Conservation (phyloP, 1,140 invertebrate species). For the Drosophila suzukii region DNA sequence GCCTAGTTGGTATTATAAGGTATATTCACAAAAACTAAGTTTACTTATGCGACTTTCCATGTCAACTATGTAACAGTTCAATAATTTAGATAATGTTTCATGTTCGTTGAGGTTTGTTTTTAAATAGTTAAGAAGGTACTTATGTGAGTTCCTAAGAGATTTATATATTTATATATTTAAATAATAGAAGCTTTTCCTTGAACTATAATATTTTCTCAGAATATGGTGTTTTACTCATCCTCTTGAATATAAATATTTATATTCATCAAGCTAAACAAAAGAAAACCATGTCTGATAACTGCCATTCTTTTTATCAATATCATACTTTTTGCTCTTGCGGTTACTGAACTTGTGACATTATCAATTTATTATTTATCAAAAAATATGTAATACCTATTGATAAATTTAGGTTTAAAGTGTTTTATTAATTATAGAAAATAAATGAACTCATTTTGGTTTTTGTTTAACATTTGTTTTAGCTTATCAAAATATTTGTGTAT, state of each 20-base stretch:
- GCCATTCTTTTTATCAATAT: not conserved
- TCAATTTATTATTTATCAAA: not conserved
- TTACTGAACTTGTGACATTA: constrained; percentile 1
- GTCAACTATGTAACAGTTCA: no score
- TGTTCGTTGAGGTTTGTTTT: no score
- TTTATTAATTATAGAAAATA: no score
- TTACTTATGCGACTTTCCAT: not conserved
- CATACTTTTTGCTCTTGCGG: not conserved
- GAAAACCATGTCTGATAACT: not conserved
- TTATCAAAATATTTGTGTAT: constrained; percentile 11
- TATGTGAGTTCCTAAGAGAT: no score
- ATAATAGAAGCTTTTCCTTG: not conserved
- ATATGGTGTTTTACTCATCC: not conserved
- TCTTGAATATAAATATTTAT: not conserved
- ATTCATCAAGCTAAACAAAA: not conserved
- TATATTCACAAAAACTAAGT: no score
- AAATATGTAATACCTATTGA: no score
- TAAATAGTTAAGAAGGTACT: no score
- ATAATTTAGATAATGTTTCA: no score
- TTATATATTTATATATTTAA: not conserved
- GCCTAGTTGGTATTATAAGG: no score
- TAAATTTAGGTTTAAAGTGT: no score
- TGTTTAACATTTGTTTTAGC: not conserved
- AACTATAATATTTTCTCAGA: not conserved
- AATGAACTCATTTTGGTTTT: not conserved